These are phyloP conservation scores for Probosciger aterrimus DNA, from an alignment of 2,113 vertebrate species.

Conservation along the genomic window DNA sequence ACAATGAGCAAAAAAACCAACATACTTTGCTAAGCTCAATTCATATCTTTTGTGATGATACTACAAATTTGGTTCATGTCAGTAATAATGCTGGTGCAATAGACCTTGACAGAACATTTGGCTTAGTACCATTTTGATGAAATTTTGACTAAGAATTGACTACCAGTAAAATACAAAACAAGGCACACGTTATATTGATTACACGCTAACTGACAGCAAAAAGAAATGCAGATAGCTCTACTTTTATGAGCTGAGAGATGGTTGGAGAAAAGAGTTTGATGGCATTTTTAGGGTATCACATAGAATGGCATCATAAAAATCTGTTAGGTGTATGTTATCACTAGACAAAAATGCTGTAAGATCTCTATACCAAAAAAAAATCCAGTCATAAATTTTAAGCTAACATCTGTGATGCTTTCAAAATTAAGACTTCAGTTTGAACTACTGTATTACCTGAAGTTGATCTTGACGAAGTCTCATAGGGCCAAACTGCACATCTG, in stretches of 20 bases:
- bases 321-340: not conserved
- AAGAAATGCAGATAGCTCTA: not conserved
- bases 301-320: not conserved
- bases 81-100: not conserved
- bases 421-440: not conserved
- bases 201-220: not conserved
- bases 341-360: not conserved
- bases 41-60: not conserved
- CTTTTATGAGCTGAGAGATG: not conserved
- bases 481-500: conserved; percentile 95
- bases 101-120: not conserved
- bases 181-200: not conserved
- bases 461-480: conserved; percentile 97
- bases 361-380: not conserved
- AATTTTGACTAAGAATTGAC: not conserved
- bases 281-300: not conserved
- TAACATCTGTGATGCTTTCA: not conserved
- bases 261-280: not conserved
- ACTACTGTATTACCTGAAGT: conserved; percentile 86
- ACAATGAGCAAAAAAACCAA: not conserved
- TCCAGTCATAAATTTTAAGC: not conserved
- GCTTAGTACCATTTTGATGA: not conserved
- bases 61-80: not conserved
- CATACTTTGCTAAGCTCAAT: not conserved
- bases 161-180: not conserved